These are phyloP conservation scores for Drosophila pullipes DNA, from an alignment of 2,888 invertebrate genomes.

Conservation along the genomic window DNA sequence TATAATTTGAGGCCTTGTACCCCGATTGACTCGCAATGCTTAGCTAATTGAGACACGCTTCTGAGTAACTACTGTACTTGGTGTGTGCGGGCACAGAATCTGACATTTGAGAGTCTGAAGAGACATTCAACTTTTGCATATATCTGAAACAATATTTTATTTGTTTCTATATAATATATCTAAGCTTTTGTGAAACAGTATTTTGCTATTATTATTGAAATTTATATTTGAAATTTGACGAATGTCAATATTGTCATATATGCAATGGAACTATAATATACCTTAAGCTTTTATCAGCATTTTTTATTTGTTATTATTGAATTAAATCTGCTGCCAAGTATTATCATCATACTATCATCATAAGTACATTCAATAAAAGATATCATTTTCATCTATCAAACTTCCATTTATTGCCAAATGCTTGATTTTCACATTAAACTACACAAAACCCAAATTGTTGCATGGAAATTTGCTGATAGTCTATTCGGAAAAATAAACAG, in stretches of 20 bases:
- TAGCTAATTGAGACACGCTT: constrained; percentile 56
- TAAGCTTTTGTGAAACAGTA: background rate
- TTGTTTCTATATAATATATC: background rate
- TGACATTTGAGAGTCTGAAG: background rate
- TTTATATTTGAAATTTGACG: background rate
- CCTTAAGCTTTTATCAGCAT: background rate
- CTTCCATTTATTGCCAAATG: background rate
- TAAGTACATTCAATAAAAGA: background rate
- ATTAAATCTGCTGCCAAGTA: background rate
- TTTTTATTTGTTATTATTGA: background rate
- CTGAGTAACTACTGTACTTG: constrained; percentile 5
- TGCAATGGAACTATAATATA: background rate
- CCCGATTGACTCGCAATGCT: constrained; percentile 50
- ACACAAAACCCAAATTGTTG: background rate
- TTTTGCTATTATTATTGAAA: background rate
- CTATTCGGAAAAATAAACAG: constrained; percentile 1
- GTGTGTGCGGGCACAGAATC: constrained; percentile 15
- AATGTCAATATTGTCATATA: background rate
- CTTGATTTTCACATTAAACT: background rate
- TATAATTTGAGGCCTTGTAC: constrained; percentile 63
- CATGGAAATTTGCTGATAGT: background rate
- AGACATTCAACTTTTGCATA: background rate
- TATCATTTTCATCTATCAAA: background rate
- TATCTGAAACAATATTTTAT: background rate
- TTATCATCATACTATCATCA: background rate